These are phyloP conservation scores for Neosilurus mollespiculum DNA, from an alignment of 2,797 vertebrate genomes.

Conservation along the genomic window DNA sequence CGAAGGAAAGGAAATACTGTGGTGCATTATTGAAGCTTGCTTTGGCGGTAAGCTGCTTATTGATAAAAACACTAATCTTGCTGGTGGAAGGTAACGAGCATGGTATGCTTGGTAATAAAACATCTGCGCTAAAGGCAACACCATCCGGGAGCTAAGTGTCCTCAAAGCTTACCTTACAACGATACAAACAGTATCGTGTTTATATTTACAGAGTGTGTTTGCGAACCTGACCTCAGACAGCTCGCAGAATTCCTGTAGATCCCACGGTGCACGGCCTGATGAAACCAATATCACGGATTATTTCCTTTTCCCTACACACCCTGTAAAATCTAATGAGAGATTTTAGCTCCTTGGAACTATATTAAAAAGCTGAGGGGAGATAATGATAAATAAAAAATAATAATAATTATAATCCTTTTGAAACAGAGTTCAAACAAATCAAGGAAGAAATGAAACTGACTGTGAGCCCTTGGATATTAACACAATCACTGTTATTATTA, in stretches of 20 bases:
- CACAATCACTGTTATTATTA: slow-evolving; percentile 56
- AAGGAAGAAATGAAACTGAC: slow-evolving; percentile 48
- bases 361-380: slow-evolving; percentile 12
- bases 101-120: slow-evolving; percentile 75
- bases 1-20: slow-evolving; percentile 64
- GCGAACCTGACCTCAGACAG: slow-evolving; percentile 59
- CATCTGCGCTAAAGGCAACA: slow-evolving; percentile 76
- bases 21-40: slow-evolving; percentile 79
- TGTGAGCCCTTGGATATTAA: slow-evolving; percentile 55
- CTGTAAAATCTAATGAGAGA: slow-evolving; percentile 56
- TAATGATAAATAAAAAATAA: slow-evolving; percentile 35
- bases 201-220: slow-evolving; percentile 49
- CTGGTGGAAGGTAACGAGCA: slow-evolving; percentile 79
- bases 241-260: slow-evolving; percentile 42
- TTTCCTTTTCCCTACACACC: slow-evolving; percentile 60
- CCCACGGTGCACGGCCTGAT: slow-evolving; percentile 46
- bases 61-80: slow-evolving; percentile 84
- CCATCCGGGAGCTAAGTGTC: slow-evolving; percentile 72
- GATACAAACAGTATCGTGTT: slow-evolving; percentile 50
- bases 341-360: slow-evolving; percentile 21
- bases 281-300: slow-evolving; percentile 62
- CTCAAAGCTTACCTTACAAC: slow-evolving; percentile 71
- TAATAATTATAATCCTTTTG: not conserved
- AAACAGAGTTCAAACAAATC: slow-evolving; percentile 45
- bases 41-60: slow-evolving; percentile 82